Evolutionary conservation across 2,797 vertebrate genomes (phyloP), one percentile per base, ranked within the genome.

Genomic region (Melopsittacus undulatus): DNA sequence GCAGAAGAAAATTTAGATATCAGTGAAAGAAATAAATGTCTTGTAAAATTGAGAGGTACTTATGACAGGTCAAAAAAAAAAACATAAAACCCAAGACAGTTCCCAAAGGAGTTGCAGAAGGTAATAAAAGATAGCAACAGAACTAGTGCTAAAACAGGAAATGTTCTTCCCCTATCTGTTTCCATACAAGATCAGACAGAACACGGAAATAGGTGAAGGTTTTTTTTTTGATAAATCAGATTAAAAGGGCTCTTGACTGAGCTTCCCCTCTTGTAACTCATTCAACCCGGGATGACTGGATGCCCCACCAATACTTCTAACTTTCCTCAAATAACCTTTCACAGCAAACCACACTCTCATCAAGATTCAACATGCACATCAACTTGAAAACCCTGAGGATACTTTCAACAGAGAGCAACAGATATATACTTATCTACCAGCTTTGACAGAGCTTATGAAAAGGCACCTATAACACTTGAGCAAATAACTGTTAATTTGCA

Each of bases 31-130:
- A 91, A 93, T 72, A 93, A 76, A 92, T 67, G 21, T 27, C 46
- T 67, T 91, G 54, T 87, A 83, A 88, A 93, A 95, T 34, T 46
- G 48, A 92, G 51, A 95, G 42, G 82, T 78, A 81, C 17, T 78
- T 93, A 70, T 45, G 74, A 82, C 77, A 68, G 62, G 45, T 78
- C 73, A 80, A 80, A 91, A 94, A 91, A 94, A 82, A 90, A 86
- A 68, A 46, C 9, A 18, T 32, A n/a, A 56, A 56, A 90, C 17
- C 56, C 32, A 78, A 81, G 66, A 52, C 17, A 46, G 30, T 62
- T 94, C 80, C 80, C 90, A 87, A 64, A 89, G 80, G 80, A 94
- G 22, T 1, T 76, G 32, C 36, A 62, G 54, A 77, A 77, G n/a
- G 43, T 72, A 89, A 92, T 63, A 83, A 90, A 88, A 62, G 49